These are phyloP conservation scores for Huso huso DNA, from an alignment of 2,797 vertebrate genomes.

Conservation along the genomic window DNA sequence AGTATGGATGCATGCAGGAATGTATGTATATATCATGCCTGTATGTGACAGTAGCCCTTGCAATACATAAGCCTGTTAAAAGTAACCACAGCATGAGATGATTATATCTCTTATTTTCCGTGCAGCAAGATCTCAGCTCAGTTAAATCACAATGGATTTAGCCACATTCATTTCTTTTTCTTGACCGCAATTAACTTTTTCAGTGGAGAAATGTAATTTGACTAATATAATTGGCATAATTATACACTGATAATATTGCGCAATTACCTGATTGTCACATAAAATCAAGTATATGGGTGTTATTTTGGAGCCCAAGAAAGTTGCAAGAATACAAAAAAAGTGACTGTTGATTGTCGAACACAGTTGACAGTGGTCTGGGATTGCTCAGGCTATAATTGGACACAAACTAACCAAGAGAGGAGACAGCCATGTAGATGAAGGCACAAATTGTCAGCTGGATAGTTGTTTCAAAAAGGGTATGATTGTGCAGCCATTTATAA, in stretches of 20 bases:
- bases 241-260: conserved; percentile 18
- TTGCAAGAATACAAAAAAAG: not conserved
- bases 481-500: conserved; percentile 18
- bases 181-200: conserved; percentile 17
- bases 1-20: too few relatives aligned
- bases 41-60: too few relatives aligned
- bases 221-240: conserved; percentile 24
- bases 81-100: too few relatives aligned
- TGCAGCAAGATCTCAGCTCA: too few relatives aligned
- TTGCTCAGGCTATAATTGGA: conserved; percentile 25
- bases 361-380: conserved; percentile 24
- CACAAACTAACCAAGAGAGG: conserved; percentile 19
- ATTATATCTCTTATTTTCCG: too few relatives aligned
- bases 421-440: conserved; percentile 21
- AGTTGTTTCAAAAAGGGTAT: conserved; percentile 14
- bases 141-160: too few relatives aligned
- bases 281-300: conserved; percentile 20
- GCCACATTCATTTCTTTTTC: not conserved
- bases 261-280: conserved; percentile 21
- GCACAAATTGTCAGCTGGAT: conserved; percentile 9
- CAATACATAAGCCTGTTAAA: too few relatives aligned
- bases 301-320: conserved; percentile 8
- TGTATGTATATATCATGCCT: too few relatives aligned
- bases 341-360: conserved; percentile 12
- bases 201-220: conserved; percentile 18